Evolutionary conservation across 2,113 vertebrate species (phyloP).

Genomic region (Otis tarda): DNA sequence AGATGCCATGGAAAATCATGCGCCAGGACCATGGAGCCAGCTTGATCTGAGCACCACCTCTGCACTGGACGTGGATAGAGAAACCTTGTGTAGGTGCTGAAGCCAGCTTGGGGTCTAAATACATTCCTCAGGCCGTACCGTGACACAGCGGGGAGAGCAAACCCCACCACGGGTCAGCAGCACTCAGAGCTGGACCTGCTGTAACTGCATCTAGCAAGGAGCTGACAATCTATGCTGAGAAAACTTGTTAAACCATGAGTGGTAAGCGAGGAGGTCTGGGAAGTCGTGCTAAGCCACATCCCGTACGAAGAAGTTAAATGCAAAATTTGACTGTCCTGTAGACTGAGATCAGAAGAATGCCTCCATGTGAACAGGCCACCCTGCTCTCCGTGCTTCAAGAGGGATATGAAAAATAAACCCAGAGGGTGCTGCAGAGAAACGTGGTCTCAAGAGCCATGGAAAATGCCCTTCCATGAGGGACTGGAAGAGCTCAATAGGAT

Average conservation of each 20-base stretch:
- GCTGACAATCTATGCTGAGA: not conserved
- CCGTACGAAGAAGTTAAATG: not conserved
- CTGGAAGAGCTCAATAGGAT: not conserved
- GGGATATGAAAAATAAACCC: not conserved
- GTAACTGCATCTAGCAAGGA: not conserved
- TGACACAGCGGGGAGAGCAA: not conserved
- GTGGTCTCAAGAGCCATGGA: not conserved
- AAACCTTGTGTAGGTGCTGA: not conserved
- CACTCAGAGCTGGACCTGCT: not conserved
- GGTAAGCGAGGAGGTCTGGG: not conserved
- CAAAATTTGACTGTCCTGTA: not conserved
- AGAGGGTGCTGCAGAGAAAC: not conserved
- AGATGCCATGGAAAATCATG: not conserved
- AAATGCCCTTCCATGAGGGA: not conserved
- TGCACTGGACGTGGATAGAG: not conserved
- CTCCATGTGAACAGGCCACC: not conserved
- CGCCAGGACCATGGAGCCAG: not conserved
- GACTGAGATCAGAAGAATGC: not conserved
- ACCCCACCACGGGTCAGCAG: not conserved
- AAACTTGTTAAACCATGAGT: not conserved
- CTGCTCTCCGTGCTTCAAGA: not conserved
- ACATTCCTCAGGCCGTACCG: fast-evolving
- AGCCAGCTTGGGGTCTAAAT: not conserved
- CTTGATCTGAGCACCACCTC: not conserved
- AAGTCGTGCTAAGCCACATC: not conserved